These are phyloP conservation scores for Centropus unirufus DNA, from an alignment of 2,113 vertebrate species.

Conservation along the genomic window DNA sequence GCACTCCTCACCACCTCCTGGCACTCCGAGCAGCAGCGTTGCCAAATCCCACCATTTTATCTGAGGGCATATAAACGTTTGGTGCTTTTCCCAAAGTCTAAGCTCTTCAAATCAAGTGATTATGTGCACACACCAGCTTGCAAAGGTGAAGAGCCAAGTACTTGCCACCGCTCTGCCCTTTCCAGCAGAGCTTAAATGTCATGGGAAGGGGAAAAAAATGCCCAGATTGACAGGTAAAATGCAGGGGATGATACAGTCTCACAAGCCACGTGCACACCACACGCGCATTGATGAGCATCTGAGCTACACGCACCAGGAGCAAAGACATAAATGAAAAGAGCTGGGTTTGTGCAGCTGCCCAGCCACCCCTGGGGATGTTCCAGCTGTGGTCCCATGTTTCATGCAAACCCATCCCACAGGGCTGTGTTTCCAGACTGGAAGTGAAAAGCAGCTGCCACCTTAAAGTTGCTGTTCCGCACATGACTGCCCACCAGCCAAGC, in stretches of 20 bases:
- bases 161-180: constrained; percentile 15
- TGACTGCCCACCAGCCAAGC: background rate
- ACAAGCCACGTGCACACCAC: background rate
- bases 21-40: background rate
- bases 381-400: background rate
- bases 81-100: constrained; percentile 36
- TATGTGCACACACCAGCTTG: background rate
- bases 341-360: background rate
- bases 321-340: background rate
- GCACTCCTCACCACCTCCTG: background rate
- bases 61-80: constrained; percentile 5
- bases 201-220: background rate
- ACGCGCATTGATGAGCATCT: background rate
- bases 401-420: background rate
- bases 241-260: background rate
- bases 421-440: background rate
- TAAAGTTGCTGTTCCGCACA: background rate
- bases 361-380: background rate
- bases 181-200: constrained; percentile 15
- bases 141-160: constrained; percentile 24
- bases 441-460: constrained; percentile 21
- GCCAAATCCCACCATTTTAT: constrained; percentile 31
- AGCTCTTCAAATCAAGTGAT: constrained; percentile 27
- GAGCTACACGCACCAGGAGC: background rate
- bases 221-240: background rate